Base-by-base conservation (phyloP, 2,888 invertebrate genomes). In the Rugalucina vietnamica region DNA sequence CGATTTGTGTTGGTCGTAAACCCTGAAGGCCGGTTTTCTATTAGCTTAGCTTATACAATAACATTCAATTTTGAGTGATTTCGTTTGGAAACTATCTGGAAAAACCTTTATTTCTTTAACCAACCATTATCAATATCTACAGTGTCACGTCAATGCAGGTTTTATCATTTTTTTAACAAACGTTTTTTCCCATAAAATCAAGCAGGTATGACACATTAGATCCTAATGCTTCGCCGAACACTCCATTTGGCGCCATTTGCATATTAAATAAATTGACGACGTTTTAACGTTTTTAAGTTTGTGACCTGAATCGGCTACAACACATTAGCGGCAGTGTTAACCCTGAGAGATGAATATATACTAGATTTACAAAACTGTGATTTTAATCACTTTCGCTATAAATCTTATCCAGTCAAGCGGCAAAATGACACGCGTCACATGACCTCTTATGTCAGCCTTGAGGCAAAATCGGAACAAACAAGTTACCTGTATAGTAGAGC, bases 401-500 rank as follows among this genome's bases (percentile, higher is more conserved):
- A 34, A 65, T 10, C 65, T 65, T 34, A 18, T 65, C 34, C 65
- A 65, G 32, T 34, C 18, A 34, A 65, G 65, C 65, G 65, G 65
- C 34, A 65, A 65, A 65, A 79, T 77, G 72, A 80, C 69, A 79
- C 76, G 39, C 60, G 78, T 84, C 83, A 84, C 76, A 76, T 73
- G 76, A 73, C 73, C 49, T 65, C 65, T 69, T 54, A 77, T 80
- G 69, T 36, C 57, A 43, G 57, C 73, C 83, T 80, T 80, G 54
- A 49, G 77, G 77, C 76, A 65, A 34, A 65, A 34, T 65, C 32
- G 32, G 65, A 34, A 65, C 65, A 65, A 65, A 65, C 34, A 34
- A 34, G 12, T 34, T 65, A 65, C 65, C 65, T 65, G 29, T 34
- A 34, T 24, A 1, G 24, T 34, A 29, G 14, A 60, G 34, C 34